Conservation (phyloP, 2,113 vertebrate species). For the Thunnus thynnus region DNA sequence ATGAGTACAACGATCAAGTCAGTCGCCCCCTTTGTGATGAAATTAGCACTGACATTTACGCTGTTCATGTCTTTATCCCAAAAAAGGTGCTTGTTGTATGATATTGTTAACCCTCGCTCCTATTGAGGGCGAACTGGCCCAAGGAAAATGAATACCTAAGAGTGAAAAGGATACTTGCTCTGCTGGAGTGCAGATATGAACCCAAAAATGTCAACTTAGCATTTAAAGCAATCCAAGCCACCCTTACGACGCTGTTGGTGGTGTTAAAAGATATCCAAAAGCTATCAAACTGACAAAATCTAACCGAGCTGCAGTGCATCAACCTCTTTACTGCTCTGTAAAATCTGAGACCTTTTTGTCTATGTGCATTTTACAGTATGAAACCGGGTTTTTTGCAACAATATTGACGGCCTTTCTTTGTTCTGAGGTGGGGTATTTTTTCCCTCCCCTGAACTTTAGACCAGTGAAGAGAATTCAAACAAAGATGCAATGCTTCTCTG, state of each 20-base stretch:
- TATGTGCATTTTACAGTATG: constrained; percentile 67
- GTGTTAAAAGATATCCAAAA: constrained; percentile 76
- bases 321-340: constrained; percentile 75
- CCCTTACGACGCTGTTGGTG: constrained; percentile 71
- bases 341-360: constrained; percentile 74
- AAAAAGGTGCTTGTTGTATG: background rate
- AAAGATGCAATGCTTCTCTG: constrained; percentile 79
- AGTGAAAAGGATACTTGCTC: constrained; percentile 38
- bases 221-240: constrained; percentile 69
- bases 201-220: constrained; percentile 80
- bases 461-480: constrained; percentile 66
- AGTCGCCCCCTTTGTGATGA: constrained; percentile 3
- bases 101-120: constrained; percentile 24
- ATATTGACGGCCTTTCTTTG: constrained; percentile 60
- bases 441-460: constrained; percentile 51
- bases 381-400: constrained; percentile 31
- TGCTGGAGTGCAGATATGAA: constrained; percentile 53
- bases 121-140: background rate
- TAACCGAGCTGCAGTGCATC: constrained; percentile 69
- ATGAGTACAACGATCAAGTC: background rate
- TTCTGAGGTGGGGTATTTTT: constrained; percentile 10
- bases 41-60: constrained; percentile 8
- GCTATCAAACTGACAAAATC: constrained; percentile 78
- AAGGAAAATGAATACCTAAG: constrained; percentile 2
- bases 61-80: constrained; percentile 8